Evolutionary conservation across 2,797 vertebrate species (phyloP).

Genomic region (Anguilla anguilla): DNA sequence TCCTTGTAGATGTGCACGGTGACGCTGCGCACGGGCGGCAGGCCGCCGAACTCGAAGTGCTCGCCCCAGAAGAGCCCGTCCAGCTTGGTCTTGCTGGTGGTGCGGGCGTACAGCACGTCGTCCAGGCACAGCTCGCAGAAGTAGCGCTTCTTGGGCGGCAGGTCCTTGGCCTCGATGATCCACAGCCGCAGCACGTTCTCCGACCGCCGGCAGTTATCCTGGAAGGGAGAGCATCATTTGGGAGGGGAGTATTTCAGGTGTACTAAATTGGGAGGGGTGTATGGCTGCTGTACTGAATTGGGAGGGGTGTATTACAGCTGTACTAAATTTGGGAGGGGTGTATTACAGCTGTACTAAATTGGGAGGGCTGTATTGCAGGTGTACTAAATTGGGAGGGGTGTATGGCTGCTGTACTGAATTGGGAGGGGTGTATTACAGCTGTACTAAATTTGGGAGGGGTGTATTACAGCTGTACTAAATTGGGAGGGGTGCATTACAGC

Average conservation of each 20-base stretch:
- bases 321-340: too few species aligned
- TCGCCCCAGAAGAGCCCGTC: conserved; percentile 98
- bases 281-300: too few species aligned
- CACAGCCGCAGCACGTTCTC: conserved; percentile 92
- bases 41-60: conserved; percentile 87
- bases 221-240: conserved; percentile 30
- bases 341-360: too few species aligned
- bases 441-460: neutral
- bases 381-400: too few species aligned
- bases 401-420: neutral
- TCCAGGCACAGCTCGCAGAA: conserved; percentile 98
- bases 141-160: conserved; percentile 92
- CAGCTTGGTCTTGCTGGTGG: conserved; percentile 90
- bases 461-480: neutral
- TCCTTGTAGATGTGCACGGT: conserved; percentile 96
- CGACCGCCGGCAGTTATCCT: conserved; percentile 90
- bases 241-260: neutral
- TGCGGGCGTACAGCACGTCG: conserved; percentile 90
- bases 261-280: too few species aligned
- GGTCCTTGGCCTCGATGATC: conserved; percentile 97
- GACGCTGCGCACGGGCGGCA: conserved; percentile 83
- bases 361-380: neutral
- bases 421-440: neutral
- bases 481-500: neutral
- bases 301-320: too few species aligned